Evolutionary conservation across 2,797 vertebrate species (phyloP).

Genomic region (Euphonia xanthogaster): DNA sequence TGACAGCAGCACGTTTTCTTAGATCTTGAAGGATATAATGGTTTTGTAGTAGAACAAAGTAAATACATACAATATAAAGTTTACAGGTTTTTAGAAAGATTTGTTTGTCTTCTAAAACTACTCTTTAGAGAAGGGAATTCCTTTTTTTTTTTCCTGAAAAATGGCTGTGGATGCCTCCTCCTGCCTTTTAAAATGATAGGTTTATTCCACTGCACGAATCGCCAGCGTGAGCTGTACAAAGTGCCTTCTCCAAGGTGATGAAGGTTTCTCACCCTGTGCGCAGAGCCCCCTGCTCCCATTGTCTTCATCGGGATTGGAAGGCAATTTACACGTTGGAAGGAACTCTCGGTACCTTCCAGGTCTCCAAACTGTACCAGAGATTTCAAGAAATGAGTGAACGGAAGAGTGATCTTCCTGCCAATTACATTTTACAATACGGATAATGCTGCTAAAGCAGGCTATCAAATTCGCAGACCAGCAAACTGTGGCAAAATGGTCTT

Average conservation of each 20-base stretch:
- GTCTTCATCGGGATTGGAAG: not conserved
- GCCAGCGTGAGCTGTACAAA: not conserved
- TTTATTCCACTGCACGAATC: not conserved
- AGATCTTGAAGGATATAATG: not conserved
- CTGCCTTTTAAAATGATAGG: not conserved
- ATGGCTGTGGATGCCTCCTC: not conserved
- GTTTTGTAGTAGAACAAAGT: slow-evolving; percentile 5
- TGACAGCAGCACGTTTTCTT: not conserved
- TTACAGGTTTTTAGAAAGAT: not conserved
- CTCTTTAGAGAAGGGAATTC: not conserved
- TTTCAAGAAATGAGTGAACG: not conserved
- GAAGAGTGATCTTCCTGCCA: not conserved
- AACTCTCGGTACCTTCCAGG: not conserved
- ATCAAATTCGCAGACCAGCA: not conserved
- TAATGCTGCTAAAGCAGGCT: not conserved
- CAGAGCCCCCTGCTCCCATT: not conserved
- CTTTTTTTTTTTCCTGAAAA: not conserved
- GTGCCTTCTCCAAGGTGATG: slow-evolving; percentile 67
- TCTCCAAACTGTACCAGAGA: not conserved
- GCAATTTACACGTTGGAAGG: not conserved
- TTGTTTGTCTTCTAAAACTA: not conserved
- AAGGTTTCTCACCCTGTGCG: not conserved
- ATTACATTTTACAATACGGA: not conserved
- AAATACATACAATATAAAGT: not conserved
- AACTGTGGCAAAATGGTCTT: not conserved